Evolutionary conservation across 2,888 invertebrate species (phyloP), one percentile per base, ranked within the genome.

Genomic region (Toxonevra muliebris): DNA sequence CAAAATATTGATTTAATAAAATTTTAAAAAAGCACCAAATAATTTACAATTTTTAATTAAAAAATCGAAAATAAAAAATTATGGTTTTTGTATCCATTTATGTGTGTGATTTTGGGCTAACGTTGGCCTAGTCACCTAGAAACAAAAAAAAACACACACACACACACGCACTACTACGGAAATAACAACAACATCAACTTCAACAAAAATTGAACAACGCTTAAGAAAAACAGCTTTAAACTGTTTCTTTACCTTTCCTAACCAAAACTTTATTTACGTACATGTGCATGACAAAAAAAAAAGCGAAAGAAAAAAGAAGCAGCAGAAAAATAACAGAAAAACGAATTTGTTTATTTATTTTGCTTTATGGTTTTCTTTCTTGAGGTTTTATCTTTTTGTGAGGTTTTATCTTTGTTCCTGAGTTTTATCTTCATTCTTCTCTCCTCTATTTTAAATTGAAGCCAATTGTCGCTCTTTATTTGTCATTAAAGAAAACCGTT

Each of bases 91-190:
- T 1, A 45, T 20, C 13, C 53, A 19, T 43, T 41, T 60, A 40
- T 48, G 57, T 41, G 4, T 1, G 42, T 54, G 7, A 15, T 48
- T 13, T 13, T 40, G 50, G n/a, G 13, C 2, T 10, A 7, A 8
- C 48, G 58, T 67, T 68, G 70, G 65, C 70, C 70, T 55, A 68
- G 62, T 70, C 70, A 70, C 70, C 70, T 64, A 70, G 62, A 70
- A 70, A 69, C 48, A 48, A 61, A 50, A n/a, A 48, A 2, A 2
- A 30, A 48, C 2, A 15, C 50, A 48, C 2, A 48, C 4, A 48
- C 2, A 48, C 15, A 48, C n/a, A n/a, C n/a, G n/a, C n/a, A 48
- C 4, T 50, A 54, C 1, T 12, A 20, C 12, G 53, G n/a, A n/a
- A 48, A 48, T 15, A 11, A 9, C 48, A 15, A 48, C 48, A 48